phyloP scores from a whole-genome alignment of 2,888 invertebrate species.

The Chrysina gloriosa region DNA sequence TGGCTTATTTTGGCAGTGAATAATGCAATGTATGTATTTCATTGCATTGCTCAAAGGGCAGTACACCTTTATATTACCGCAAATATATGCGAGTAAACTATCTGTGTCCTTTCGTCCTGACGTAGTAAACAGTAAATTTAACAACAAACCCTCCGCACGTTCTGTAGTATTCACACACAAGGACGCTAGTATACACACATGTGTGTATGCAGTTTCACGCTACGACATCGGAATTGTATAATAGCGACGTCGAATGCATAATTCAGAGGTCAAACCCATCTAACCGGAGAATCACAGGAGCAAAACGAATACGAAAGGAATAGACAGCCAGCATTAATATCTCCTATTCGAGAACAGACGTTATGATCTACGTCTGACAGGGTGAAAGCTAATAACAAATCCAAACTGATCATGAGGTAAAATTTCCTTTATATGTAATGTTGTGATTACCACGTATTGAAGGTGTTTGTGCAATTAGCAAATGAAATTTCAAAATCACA shows the following conservation, averaged over 20 bases:
- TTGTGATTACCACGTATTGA: no score
- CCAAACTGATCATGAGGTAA: no score
- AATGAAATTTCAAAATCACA: no score
- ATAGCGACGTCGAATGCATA: slow-evolving; percentile 3
- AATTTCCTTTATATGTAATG: no score
- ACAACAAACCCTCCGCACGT: not conserved
- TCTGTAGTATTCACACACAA: not conserved
- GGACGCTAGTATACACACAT: not conserved
- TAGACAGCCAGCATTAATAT: not conserved
- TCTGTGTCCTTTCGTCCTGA: not conserved
- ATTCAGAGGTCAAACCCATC: not conserved
- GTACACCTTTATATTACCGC: no score
- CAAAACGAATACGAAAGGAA: not conserved
- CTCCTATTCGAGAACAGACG: not conserved
- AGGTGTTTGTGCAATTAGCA: no score
- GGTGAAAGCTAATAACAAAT: no score
- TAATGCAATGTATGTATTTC: no score
- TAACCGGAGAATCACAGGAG: not conserved
- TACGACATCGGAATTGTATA: slow-evolving; percentile 3
- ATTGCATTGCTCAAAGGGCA: no score
- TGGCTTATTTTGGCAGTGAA: no score
- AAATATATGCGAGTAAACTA: not conserved
- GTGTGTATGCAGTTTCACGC: not conserved
- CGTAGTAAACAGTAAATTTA: not conserved
- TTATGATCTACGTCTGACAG: no score